phyloP scores from a whole-genome alignment of 2,888 invertebrate species.

The Globia sparganii region DNA sequence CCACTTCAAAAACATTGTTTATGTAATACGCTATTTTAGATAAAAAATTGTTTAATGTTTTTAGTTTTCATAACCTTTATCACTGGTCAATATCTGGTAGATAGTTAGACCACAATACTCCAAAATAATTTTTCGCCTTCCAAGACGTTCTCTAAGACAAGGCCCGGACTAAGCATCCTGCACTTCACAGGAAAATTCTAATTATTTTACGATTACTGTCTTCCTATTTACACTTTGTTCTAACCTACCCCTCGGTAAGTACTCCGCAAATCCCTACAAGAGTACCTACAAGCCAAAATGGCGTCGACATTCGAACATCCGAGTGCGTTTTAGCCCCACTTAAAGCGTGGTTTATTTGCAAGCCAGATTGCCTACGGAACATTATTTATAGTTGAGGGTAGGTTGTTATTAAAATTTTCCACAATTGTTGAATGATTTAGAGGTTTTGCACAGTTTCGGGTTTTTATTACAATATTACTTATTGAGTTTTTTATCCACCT shows the following conservation, averaged over 20 bases:
- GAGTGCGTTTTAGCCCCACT: constrained; percentile 80
- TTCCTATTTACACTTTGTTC: constrained; percentile 65
- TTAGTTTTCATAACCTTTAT: neutral
- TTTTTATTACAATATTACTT: constrained; percentile 22
- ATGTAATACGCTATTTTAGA: constrained; percentile 12
- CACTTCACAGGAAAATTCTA: constrained; percentile 53
- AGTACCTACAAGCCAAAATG: constrained; percentile 75
- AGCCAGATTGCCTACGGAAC: constrained; percentile 76
- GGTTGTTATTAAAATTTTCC: constrained; percentile 73
- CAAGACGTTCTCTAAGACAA: constrained; percentile 4
- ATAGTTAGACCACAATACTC: neutral
- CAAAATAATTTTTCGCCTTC: neutral
- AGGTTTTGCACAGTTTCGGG: constrained; percentile 11
- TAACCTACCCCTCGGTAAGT: constrained; percentile 62
- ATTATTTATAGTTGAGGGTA: constrained; percentile 79
- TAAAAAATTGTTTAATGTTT: neutral
- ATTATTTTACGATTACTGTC: constrained; percentile 67
- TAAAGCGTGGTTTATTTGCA: constrained; percentile 81
- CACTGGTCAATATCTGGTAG: neutral
- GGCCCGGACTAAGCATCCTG: neutral
- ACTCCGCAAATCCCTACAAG: constrained; percentile 67
- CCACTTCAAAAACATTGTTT: constrained; percentile 46
- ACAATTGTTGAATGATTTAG: constrained; percentile 64
- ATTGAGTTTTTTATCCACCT: neutral
- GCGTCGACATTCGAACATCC: constrained; percentile 76